Evolutionary conservation across 2,113 vertebrate genomes (phyloP).

Genomic region (Plecturocebus donacophilus): DNA sequence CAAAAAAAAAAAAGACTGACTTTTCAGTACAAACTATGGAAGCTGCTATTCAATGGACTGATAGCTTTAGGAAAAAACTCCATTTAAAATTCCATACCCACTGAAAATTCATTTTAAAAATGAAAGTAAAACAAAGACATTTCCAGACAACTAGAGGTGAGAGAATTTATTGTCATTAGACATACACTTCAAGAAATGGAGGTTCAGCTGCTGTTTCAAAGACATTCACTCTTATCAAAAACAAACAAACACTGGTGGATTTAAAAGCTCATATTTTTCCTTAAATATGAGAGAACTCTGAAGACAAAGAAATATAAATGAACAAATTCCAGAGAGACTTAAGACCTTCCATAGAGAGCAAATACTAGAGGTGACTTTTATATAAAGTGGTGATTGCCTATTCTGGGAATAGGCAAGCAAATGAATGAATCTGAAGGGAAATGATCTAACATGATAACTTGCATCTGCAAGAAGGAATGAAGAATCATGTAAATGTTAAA

Average conservation of each 20-base stretch:
- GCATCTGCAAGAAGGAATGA: background rate
- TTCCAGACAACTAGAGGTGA: background rate
- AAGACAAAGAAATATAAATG: background rate
- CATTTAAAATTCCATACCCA: background rate
- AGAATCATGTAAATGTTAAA: background rate
- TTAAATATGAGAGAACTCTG: background rate
- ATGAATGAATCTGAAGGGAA: background rate
- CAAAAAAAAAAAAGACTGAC: background rate
- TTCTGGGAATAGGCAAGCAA: background rate
- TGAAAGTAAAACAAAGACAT: background rate
- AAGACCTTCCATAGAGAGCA: background rate
- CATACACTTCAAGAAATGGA: background rate
- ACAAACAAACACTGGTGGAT: background rate
- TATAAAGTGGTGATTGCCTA: background rate
- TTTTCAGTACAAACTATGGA: background rate
- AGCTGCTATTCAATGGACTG: background rate
- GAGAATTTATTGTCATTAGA: background rate
- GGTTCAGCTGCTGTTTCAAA: background rate
- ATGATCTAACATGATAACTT: background rate
- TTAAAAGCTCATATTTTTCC: background rate
- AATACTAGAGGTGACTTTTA: background rate
- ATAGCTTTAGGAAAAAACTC: background rate
- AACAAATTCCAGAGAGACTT: background rate
- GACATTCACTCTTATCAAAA: background rate
- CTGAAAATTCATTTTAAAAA: background rate